Conservation (phyloP, 2,113 vertebrate genomes). For the Xerus inauris region DNA sequence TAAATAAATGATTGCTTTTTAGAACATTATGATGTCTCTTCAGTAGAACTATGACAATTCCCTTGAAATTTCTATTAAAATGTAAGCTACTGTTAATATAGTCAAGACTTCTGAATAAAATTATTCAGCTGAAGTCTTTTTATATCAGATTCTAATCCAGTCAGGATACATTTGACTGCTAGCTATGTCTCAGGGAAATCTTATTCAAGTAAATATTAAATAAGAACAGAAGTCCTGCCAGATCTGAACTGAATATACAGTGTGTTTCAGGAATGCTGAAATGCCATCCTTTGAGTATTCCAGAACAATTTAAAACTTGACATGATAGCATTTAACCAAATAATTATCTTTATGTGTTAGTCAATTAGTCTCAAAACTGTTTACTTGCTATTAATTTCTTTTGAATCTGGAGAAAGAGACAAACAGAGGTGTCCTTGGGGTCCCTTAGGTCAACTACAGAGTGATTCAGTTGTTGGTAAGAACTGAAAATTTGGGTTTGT, state of each 20-base stretch:
- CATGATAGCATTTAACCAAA: not conserved
- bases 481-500: not conserved
- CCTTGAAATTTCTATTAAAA: conserved; percentile 63
- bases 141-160: conserved; percentile 29
- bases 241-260: conserved; percentile 7
- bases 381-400: not conserved
- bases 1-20: conserved; percentile 40
- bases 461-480: not conserved
- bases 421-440: not conserved
- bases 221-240: conserved; percentile 22
- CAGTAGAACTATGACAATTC: not conserved
- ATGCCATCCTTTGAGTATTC: not conserved
- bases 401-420: not conserved
- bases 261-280: not conserved
- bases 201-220: conserved; percentile 59
- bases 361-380: not conserved
- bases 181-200: conserved; percentile 39
- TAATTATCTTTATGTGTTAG: not conserved
- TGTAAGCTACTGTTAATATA: conserved; percentile 31
- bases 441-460: not conserved
- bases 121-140: conserved; percentile 44
- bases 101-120: conserved; percentile 34
- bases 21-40: not conserved
- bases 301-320: not conserved
- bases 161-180: conserved; percentile 53